phyloP scores from a whole-genome alignment of 2,888 invertebrate species.

The Gortyna flavago region DNA sequence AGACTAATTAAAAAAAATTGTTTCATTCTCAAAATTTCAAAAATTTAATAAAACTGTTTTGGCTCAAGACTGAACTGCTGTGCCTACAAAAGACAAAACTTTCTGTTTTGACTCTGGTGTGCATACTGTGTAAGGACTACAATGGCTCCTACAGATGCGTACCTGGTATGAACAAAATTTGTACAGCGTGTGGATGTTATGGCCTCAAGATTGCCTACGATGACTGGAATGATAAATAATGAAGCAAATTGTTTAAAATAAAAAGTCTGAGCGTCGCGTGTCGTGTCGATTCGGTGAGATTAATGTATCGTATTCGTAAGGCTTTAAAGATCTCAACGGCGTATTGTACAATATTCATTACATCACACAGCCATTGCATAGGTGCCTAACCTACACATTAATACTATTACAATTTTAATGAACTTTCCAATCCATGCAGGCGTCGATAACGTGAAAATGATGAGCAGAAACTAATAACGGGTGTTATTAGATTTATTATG shows the following conservation, averaged over 20 bases:
- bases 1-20: not conserved
- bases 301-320: too few species aligned
- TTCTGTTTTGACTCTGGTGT: not conserved
- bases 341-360: constrained; percentile 8
- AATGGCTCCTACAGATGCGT: too few species aligned
- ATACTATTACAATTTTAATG: constrained; percentile 48
- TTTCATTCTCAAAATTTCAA: not conserved
- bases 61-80: not conserved
- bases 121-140: not conserved
- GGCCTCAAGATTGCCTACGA: not conserved
- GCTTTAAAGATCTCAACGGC: not conserved
- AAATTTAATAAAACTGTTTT: not conserved
- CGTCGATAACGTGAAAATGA: constrained; percentile 41
- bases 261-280: too few species aligned
- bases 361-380: constrained; percentile 6
- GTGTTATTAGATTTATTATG: constrained; percentile 45
- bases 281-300: not conserved
- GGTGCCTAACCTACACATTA: not conserved
- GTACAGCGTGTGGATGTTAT: not conserved
- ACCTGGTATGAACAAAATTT: too few species aligned
- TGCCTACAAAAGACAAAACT: not conserved
- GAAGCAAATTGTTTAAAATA: not conserved
- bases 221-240: not conserved
- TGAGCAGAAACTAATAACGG: constrained; percentile 34
- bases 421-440: constrained; percentile 52